These are phyloP conservation scores for Nilaparvata lugens DNA, from an alignment of 1,140 invertebrate species.

Conservation along the genomic window DNA sequence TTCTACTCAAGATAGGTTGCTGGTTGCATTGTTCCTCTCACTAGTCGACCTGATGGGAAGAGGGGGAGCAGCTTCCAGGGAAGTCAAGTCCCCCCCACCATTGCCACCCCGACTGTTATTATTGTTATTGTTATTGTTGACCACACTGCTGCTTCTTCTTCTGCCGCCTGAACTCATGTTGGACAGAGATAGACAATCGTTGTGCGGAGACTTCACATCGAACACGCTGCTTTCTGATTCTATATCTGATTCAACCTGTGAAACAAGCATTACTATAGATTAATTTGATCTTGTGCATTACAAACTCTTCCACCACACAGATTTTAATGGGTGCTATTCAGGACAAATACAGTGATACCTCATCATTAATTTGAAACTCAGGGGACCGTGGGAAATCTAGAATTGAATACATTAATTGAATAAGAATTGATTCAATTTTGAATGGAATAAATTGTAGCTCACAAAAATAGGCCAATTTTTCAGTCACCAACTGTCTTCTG, in stretches of 20 bases:
- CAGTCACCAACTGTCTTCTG: too few relatives aligned
- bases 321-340: too few relatives aligned
- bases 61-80: conserved; percentile 16
- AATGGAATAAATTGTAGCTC: too few relatives aligned
- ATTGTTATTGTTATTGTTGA: conserved; percentile 44
- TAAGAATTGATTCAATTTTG: too few relatives aligned
- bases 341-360: too few relatives aligned
- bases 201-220: conserved; percentile 42
- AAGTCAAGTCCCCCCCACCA: conserved; percentile 11
- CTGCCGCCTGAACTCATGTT: conserved; percentile 33
- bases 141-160: conserved; percentile 45
- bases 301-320: too few relatives aligned
- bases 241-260: conserved; percentile 49
- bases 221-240: conserved; percentile 50
- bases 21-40: conserved; percentile 22
- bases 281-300: background rate
- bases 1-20: conserved; percentile 24
- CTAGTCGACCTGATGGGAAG: conserved; percentile 25
- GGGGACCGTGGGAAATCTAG: too few relatives aligned
- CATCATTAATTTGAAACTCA: too few relatives aligned
- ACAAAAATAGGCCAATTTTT: too few relatives aligned
- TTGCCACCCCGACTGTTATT: conserved; percentile 11
- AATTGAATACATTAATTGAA: too few relatives aligned
- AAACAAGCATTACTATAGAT: conserved; percentile 16
- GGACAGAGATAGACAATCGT: conserved; percentile 28